Evolutionary conservation across 2,888 invertebrate species (phyloP), one percentile per base, ranked within the genome.

Genomic region (Pammene aurita): DNA sequence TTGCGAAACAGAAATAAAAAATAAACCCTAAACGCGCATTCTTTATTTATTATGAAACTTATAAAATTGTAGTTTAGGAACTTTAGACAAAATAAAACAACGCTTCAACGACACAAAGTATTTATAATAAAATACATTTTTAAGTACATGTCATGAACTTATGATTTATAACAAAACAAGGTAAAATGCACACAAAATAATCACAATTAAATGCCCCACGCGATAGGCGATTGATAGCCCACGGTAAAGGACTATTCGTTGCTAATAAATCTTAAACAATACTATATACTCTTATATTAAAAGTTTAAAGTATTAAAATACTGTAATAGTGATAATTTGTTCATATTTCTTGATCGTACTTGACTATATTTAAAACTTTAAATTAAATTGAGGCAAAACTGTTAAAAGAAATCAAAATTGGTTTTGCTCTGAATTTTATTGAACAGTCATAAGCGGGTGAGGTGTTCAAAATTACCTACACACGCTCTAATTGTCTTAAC

Each of bases 321-420:
- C 74, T 75, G 76, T 72, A 68, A 73, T 73, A 71, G 75, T 26
- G 26, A 26, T 26, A 26, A 26, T 26, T 77, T 77, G 77, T 77
- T 77, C 74, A 58, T 67, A 60, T 50, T n/a, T n/a, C n/a, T n/a
- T n/a, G n/a, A n/a, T n/a, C n/a, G n/a, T n/a, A n/a, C n/a, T n/a
- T n/a, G n/a, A n/a, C n/a, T n/a, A n/a, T n/a, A n/a, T n/a, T n/a
- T n/a, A n/a, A n/a, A n/a, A n/a, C n/a, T n/a, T n/a, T n/a, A n/a
- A n/a, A n/a, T n/a, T n/a, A n/a, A n/a, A n/a, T n/a, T n/a, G n/a
- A n/a, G n/a, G n/a, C n/a, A n/a, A n/a, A n/a, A n/a, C n/a, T n/a
- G n/a, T n/a, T n/a, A n/a, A n/a, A n/a, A n/a, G n/a, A n/a, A n/a
- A n/a, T n/a, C n/a, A n/a, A n/a, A n/a, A n/a, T n/a, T n/a, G n/a